These are phyloP conservation scores for Gopherus evgoodei DNA, from an alignment of 2,113 vertebrate genomes.

Conservation along the genomic window DNA sequence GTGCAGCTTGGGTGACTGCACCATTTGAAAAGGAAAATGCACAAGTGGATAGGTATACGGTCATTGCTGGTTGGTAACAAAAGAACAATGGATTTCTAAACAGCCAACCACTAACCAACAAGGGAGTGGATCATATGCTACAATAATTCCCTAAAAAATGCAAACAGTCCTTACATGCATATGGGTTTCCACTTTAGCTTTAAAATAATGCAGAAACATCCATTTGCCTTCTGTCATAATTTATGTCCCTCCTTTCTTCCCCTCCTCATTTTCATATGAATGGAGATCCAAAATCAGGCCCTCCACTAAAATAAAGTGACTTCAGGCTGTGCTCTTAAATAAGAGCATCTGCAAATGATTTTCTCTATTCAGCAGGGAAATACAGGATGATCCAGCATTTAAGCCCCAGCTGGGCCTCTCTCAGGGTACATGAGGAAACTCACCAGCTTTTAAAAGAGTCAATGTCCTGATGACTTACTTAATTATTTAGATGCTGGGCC, in stretches of 20 bases:
- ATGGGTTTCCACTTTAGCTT: conserved; percentile 38
- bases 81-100: neutral
- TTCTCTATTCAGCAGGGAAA: conserved; percentile 66
- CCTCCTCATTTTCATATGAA: neutral
- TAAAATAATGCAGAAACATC: conserved; percentile 29
- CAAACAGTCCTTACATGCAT: neutral
- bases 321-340: conserved; percentile 10
- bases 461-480: conserved; percentile 33
- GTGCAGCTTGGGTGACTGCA: neutral
- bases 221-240: neutral
- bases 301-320: conserved; percentile 40
- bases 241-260: neutral
- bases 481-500: conserved; percentile 20
- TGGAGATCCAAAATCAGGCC: neutral
- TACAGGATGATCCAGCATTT: conserved; percentile 42
- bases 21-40: neutral
- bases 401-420: conserved; percentile 39
- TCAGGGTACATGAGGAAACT: conserved; percentile 26
- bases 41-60: neutral
- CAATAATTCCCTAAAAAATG: conserved; percentile 31
- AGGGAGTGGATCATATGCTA: neutral
- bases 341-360: conserved; percentile 65
- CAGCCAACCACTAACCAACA: neutral
- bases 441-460: conserved; percentile 26
- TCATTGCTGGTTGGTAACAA: neutral